phyloP scores from a whole-genome alignment of 2,797 vertebrate species.

The Lutjanus campechanus region DNA sequence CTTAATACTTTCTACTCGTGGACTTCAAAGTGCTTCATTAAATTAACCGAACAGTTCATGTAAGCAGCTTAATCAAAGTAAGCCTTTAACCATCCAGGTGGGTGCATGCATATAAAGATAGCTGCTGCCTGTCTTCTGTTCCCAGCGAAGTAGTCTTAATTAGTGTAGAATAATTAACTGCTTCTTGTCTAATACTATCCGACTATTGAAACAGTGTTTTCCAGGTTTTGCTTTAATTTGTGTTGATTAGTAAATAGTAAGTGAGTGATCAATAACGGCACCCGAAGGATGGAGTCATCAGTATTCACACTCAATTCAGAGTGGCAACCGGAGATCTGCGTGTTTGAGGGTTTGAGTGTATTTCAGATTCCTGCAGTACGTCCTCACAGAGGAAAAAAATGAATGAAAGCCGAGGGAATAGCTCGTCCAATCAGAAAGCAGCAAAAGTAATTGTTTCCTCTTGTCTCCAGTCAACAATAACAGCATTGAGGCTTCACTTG shows the following conservation, averaged over 20 bases:
- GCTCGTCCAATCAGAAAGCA: constrained; percentile 26
- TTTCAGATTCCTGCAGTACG: constrained; percentile 19
- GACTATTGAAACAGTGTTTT: constrained; percentile 42
- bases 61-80: neutral
- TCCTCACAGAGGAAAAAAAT: neutral
- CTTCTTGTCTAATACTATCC: constrained; percentile 44
- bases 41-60: neutral
- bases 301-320: constrained; percentile 20
- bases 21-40: neutral
- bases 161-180: constrained; percentile 55
- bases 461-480: constrained; percentile 29
- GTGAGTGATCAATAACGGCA: constrained; percentile 62
- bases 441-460: constrained; percentile 36
- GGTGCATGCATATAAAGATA: neutral
- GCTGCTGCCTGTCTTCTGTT: constrained; percentile 9
- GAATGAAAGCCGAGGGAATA: constrained; percentile 9
- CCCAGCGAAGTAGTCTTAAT: constrained; percentile 46
- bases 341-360: neutral
- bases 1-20: too few species aligned
- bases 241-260: constrained; percentile 58
- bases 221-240: constrained; percentile 34
- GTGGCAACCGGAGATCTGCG: constrained; percentile 24
- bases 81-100: neutral
- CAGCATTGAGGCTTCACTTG: constrained; percentile 13
- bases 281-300: constrained; percentile 53